phyloP scores from a whole-genome alignment of 2,113 vertebrate genomes.

The Zosterops japonicus region DNA sequence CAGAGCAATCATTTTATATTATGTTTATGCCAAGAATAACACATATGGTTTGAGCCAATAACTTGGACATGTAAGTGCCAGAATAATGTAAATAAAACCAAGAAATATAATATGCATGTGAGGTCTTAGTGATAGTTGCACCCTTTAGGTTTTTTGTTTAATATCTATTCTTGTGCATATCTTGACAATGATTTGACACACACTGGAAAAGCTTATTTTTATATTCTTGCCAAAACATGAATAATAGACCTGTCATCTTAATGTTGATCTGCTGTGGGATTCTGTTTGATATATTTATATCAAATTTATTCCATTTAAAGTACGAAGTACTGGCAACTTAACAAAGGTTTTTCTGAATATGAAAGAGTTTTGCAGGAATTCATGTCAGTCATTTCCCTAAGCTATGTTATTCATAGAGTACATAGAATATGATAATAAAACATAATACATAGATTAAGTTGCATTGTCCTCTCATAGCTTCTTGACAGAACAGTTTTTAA shows the following conservation, averaged over 20 bases:
- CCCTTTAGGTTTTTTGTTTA: neutral
- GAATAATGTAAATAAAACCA: constrained; percentile 16
- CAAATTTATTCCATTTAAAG: neutral
- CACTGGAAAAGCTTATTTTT: neutral
- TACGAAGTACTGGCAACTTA: neutral
- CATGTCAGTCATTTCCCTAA: neutral
- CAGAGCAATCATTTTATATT: neutral
- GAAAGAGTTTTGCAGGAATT: neutral
- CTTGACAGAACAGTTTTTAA: constrained; percentile 1
- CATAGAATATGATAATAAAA: neutral
- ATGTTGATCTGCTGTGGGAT: neutral
- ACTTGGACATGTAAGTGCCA: neutral
- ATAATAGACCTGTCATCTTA: neutral
- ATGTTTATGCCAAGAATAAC: neutral
- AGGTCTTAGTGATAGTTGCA: neutral
- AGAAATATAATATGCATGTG: neutral
- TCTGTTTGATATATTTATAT: constrained; percentile 10
- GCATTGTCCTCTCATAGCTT: neutral
- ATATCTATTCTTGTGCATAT: neutral
- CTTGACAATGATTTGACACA: neutral
- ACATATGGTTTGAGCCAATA: neutral
- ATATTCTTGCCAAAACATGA: neutral
- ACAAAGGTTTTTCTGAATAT: constrained; percentile 8
- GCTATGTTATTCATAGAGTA: neutral
- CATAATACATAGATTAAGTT: neutral